A percentile compares a stretch with the other conserved stretches of the same genome.
Evolutionary conservation across 2,797 vertebrate genomes (phyloP).

Genomic region (Euphonia xanthogaster): DNA sequence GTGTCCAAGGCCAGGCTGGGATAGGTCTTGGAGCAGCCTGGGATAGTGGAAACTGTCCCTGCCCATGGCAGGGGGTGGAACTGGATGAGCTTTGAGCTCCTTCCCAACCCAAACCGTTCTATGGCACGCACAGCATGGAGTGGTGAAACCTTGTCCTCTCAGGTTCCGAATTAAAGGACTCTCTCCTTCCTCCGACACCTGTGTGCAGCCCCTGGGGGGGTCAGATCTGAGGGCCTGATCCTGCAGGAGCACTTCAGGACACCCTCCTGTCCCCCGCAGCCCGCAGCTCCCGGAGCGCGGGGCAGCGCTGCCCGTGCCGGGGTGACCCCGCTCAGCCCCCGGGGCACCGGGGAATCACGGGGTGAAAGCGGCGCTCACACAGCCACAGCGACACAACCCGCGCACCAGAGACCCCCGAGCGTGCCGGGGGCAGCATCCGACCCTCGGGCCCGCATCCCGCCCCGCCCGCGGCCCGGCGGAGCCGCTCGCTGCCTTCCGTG

Average conservation of each 20-base stretch:
- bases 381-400: fast-evolving
- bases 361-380: neutral
- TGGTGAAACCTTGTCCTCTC: fast-evolving
- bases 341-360: fast-evolving
- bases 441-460: neutral
- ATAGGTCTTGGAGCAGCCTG: fast-evolving
- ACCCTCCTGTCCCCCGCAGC: fast-evolving
- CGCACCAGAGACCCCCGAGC: neutral
- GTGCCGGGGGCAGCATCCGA: no score
- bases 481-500: neutral
- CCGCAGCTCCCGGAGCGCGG: fast-evolving
- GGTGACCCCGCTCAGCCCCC: fast-evolving
- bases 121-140: fast-evolving
- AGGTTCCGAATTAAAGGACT: neutral
- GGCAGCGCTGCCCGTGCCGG: fast-evolving
- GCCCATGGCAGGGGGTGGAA: neutral
- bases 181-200: neutral
- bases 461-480: neutral
- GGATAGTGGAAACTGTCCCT: neutral
- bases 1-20: fast-evolving
- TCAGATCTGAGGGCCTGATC: neutral
- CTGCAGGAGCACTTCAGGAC: fast-evolving
- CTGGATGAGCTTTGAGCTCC: neutral
- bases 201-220: neutral
- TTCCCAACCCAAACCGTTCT: neutral